Conservation (phyloP, 64 coral and sea anemone genomes). For the Montipora capricornis region DNA sequence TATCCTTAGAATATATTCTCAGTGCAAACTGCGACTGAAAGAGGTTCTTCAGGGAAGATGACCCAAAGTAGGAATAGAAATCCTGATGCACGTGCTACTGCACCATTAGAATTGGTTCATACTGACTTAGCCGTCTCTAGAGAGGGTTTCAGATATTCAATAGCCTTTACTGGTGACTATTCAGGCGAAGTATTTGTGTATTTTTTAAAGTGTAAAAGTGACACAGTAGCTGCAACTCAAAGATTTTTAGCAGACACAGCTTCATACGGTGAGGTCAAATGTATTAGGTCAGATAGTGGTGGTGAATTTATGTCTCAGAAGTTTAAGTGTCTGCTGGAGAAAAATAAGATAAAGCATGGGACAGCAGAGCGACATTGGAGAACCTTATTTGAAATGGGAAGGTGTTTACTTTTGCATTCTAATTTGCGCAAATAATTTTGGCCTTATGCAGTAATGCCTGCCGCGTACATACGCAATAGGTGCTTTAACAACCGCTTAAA, state of each 20-base stretch:
- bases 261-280: constrained; percentile 50
- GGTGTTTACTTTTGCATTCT: constrained; percentile 32
- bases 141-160: constrained; percentile 52
- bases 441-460: constrained; percentile 56
- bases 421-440: constrained; percentile 12
- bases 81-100: constrained; percentile 39
- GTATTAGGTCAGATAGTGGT: constrained; percentile 29
- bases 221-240: constrained; percentile 13
- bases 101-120: constrained; percentile 56
- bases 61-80: constrained; percentile 45
- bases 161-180: constrained; percentile 57
- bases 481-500: constrained; percentile 5
- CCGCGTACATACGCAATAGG: constrained; percentile 30
- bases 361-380: constrained; percentile 52
- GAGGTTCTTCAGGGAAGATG: constrained; percentile 62
- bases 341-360: constrained; percentile 42
- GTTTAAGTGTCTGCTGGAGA: neutral
- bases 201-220: constrained; percentile 54
- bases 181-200: constrained; percentile 19
- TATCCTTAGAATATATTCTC: constrained; percentile 78
- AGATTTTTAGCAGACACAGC: constrained; percentile 53
- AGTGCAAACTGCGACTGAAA: constrained; percentile 70
- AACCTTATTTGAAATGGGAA: constrained; percentile 66
- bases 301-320: constrained; percentile 29
- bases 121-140: constrained; percentile 34